phyloP scores from a whole-genome alignment of 1,140 invertebrate genomes.

The Ceratina japonica region DNA sequence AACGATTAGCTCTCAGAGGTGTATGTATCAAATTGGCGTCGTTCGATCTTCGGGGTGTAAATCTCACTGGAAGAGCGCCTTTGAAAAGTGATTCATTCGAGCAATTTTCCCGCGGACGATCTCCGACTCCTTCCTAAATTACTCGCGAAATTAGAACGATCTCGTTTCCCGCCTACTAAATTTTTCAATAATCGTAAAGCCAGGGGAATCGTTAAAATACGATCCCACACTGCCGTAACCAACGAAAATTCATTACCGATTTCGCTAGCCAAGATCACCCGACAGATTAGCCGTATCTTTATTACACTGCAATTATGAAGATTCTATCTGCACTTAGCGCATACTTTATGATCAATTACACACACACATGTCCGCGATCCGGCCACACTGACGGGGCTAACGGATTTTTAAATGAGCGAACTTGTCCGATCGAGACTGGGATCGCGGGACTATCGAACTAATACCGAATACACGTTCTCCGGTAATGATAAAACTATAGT shows the following conservation, averaged over 20 bases:
- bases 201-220: neutral
- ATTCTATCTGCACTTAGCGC: conserved; percentile 2
- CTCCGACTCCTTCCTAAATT: neutral
- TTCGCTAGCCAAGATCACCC: neutral
- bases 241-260: conserved; percentile 10
- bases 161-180: neutral
- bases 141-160: neutral
- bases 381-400: conserved; percentile 1
- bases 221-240: neutral
- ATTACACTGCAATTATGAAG: conserved; percentile 26
- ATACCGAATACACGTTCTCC: neutral
- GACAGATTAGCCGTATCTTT: conserved; percentile 34
- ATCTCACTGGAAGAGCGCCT: too few relatives aligned
- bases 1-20: too few relatives aligned
- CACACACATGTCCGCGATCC: too few relatives aligned
- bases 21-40: too few relatives aligned
- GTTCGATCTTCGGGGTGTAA: too few relatives aligned
- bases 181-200: conserved; percentile 14
- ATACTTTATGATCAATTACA: conserved; percentile 28
- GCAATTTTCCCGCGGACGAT: neutral
- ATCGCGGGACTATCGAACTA: neutral
- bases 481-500: too few relatives aligned
- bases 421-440: neutral
- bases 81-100: neutral
- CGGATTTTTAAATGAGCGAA: conserved; percentile 20